These are phyloP conservation scores for Sphinx pinastri DNA, from an alignment of 2,888 invertebrate genomes.

Conservation along the genomic window DNA sequence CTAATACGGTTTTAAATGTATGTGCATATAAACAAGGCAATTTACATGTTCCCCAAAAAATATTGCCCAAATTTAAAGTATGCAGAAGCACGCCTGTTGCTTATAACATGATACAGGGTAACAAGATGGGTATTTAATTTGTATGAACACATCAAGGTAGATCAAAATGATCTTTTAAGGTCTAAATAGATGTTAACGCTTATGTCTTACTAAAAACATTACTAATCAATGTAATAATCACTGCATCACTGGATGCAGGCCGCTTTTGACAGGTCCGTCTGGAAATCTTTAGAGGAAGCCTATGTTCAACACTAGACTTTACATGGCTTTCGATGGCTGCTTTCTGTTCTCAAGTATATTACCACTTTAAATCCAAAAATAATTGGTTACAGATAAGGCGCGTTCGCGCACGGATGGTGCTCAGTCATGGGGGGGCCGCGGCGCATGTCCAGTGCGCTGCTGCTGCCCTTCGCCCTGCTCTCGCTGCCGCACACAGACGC, in stretches of 20 bases:
- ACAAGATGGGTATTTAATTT: background rate
- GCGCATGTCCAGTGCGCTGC: slow-evolving; percentile 81
- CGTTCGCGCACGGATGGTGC: slow-evolving; percentile 74
- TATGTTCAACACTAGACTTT: no score
- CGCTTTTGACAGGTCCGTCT: no score
- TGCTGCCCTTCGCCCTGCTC: slow-evolving; percentile 77
- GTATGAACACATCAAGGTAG: background rate
- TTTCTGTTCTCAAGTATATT: no score
- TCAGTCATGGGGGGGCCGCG: slow-evolving; percentile 79
- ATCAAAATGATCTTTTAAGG: background rate
- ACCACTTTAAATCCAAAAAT: no score
- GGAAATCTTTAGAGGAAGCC: no score
- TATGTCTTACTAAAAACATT: no score
- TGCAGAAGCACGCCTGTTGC: background rate
- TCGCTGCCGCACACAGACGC: slow-evolving; percentile 69
- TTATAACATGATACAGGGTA: background rate
- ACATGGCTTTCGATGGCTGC: no score
- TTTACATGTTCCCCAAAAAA: slow-evolving; percentile 12
- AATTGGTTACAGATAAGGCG: slow-evolving; percentile 52
- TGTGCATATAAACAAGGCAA: slow-evolving; percentile 20
- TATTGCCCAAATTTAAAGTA: background rate
- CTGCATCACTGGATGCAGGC: no score
- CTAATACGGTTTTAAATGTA: slow-evolving; percentile 21
- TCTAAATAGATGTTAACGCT: no score
- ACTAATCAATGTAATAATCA: no score